phyloP scores from a whole-genome alignment of 2,888 invertebrate species.

The Strigamia crassipes region DNA sequence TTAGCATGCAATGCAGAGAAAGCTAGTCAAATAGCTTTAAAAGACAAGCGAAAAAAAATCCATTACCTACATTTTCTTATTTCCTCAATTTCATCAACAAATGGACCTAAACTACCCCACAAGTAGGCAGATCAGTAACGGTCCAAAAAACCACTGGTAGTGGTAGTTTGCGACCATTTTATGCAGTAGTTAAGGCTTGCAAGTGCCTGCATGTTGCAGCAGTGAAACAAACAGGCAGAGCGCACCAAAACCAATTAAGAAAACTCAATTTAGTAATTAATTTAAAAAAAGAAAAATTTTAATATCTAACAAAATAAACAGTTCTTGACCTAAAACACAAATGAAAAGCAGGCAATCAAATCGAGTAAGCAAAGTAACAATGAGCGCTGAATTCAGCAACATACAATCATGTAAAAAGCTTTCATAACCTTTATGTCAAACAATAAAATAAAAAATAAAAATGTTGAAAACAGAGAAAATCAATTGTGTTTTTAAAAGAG shows the following conservation, averaged over 20 bases:
- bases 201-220: neutral
- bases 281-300: too few relatives aligned
- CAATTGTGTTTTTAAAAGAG: too few relatives aligned
- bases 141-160: neutral
- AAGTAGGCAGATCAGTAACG: neutral
- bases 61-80: neutral
- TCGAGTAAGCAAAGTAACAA: too few relatives aligned
- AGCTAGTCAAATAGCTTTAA: neutral
- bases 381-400: too few relatives aligned
- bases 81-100: slow-evolving; percentile 22
- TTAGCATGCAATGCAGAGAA: neutral
- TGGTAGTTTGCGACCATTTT: neutral
- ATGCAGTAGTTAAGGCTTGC: neutral
- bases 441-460: too few relatives aligned
- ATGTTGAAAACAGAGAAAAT: too few relatives aligned
- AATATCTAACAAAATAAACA: too few relatives aligned
- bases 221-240: neutral
- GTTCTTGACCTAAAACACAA: too few relatives aligned
- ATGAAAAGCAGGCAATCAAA: too few relatives aligned
- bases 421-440: too few relatives aligned
- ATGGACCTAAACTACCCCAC: neutral
- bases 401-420: too few relatives aligned
- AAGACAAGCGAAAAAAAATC: neutral
- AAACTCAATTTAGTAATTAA: too few relatives aligned
- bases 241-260: neutral